Conservation (phyloP, 2,113 vertebrate species). For the Irena cyanogastra region DNA sequence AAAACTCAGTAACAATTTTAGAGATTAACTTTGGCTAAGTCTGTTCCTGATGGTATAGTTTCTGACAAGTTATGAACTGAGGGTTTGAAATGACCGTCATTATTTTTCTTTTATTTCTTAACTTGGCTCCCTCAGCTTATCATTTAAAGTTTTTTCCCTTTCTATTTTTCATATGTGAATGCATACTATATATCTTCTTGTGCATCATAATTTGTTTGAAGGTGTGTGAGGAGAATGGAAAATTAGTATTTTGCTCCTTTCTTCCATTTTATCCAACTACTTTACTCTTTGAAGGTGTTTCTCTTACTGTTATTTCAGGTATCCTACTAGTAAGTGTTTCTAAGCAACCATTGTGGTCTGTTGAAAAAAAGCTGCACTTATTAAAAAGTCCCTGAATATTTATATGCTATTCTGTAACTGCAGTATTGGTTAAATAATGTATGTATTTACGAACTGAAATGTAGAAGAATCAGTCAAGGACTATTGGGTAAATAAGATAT, state of each 20-base stretch:
- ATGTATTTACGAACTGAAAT: slow-evolving; percentile 49
- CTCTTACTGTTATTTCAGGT: background rate
- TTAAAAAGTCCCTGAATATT: slow-evolving; percentile 58
- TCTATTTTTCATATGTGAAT: background rate
- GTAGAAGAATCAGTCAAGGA: slow-evolving; percentile 35
- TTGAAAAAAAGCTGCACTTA: slow-evolving; percentile 45
- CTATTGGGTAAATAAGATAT: slow-evolving; percentile 54
- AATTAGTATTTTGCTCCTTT: background rate
- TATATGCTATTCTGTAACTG: slow-evolving; percentile 21
- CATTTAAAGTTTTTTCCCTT: background rate
- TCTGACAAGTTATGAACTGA: background rate
- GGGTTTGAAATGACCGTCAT: background rate
- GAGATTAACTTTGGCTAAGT: background rate
- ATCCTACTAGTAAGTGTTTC: slow-evolving; percentile 6
- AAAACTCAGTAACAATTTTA: background rate
- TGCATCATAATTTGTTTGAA: background rate
- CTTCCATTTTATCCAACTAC: background rate
- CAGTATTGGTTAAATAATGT: slow-evolving; percentile 56
- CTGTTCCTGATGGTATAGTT: background rate
- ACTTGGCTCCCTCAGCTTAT: background rate
- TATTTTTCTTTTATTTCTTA: background rate
- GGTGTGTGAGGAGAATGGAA: background rate
- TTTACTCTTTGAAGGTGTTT: slow-evolving; percentile 2
- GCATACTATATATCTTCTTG: background rate
- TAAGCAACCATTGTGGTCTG: slow-evolving; percentile 9